Base-by-base conservation (phyloP, 2,113 vertebrate genomes). In the Leptosomus discolor region DNA sequence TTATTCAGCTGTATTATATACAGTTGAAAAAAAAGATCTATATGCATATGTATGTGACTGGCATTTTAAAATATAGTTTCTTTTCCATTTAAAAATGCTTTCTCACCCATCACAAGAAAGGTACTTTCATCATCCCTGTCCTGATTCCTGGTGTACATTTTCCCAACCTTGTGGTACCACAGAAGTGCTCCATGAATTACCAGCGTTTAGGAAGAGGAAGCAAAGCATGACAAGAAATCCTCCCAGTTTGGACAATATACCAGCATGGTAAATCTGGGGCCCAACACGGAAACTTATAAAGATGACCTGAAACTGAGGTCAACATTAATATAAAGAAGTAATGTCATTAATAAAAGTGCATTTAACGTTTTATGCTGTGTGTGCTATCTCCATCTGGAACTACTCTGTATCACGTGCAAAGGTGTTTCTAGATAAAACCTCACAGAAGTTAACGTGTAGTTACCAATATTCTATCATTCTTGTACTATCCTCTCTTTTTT, bases 1-100 rank as follows among this genome's bases (percentile, higher is more conserved):
- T 95, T 91, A 87, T 96, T 96, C 51, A 70, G 61, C 43, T 74
- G 8, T 85, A 97, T 88, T 94, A 67, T 70, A 85, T 88, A 75
- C 80, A 77, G 15, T 76, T 68, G 34, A 21, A 76, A 93, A 61
- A 10, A 57, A 57, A 34, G 18, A 14, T 48, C 19, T 63, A 11
- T 12, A 37, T 22, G 48, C 2, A 3, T 39, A 17, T 5, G 32
- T 53, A 6, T 74, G 9, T 32, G 83, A 95, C 61, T 68, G 81
- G 53, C 34, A 78, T 97, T 96, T 97, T 89, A 97, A 98, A 91
- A 77, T 85, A 95, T 6, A 94, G 70, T 67, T 96, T 91, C 5
- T 85, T 97, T 97, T 94, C 77, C 73, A 85, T 95, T 97, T 92
- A 88, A 91, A 96, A 97, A 96, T 54, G 22, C 83, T 95, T 83